phyloP scores from a whole-genome alignment of 2,797 vertebrate species.

The Rhyacichthys aspro region DNA sequence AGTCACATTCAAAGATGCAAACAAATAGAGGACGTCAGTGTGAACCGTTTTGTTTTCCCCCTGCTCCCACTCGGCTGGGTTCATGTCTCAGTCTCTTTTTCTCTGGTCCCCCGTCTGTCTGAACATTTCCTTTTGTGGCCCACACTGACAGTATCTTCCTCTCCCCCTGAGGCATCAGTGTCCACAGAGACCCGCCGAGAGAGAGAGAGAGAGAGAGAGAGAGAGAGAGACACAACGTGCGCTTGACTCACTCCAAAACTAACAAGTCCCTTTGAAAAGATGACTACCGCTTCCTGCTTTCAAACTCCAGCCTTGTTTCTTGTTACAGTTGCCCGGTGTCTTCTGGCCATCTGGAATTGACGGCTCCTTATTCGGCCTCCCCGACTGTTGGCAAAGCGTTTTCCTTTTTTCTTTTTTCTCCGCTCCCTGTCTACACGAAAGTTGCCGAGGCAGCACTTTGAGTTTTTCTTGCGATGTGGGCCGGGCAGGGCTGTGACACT shows the following conservation, averaged over 20 bases:
- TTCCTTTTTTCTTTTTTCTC: constrained; percentile 34
- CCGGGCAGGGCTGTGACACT: constrained; percentile 61
- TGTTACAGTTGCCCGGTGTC: constrained; percentile 35
- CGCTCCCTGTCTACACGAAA: constrained; percentile 34
- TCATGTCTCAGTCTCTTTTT: constrained; percentile 45
- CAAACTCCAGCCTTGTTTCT: constrained; percentile 46
- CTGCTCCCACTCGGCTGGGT: constrained; percentile 41
- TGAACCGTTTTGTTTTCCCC: constrained; percentile 37
- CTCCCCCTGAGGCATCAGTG: constrained; percentile 51
- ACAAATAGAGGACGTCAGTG: constrained; percentile 3
- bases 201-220: constrained; percentile 13
- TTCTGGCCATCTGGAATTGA: constrained; percentile 46
- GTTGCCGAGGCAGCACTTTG: constrained; percentile 75
- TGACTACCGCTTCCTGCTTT: constrained; percentile 43
- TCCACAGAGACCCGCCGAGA: constrained; percentile 53
- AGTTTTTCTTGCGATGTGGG: constrained; percentile 54
- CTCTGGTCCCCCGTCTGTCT: constrained; percentile 56
- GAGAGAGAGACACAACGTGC: constrained; percentile 45
- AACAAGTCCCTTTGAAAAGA: constrained; percentile 56
- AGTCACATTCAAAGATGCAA: not conserved
- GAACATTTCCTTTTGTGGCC: constrained; percentile 61
- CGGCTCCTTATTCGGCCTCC: constrained; percentile 52
- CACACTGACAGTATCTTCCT: constrained; percentile 49
- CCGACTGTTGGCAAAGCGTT: constrained; percentile 68
- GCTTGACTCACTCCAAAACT: constrained; percentile 58